These are phyloP conservation scores for Thalpophila matura DNA, from an alignment of 2,888 invertebrate species.

Conservation along the genomic window DNA sequence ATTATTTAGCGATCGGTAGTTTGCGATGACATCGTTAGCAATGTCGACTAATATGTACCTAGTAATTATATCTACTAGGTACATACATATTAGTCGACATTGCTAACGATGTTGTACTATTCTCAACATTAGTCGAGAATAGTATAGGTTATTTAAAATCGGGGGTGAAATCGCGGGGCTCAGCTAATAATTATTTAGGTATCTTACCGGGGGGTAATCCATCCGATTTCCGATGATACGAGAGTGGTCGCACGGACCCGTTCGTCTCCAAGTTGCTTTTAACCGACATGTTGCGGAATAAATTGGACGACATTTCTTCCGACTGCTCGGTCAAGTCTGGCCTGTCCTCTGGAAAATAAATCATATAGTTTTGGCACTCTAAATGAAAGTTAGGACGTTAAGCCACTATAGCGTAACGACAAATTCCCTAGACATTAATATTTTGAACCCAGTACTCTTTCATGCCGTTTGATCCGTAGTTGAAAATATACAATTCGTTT, in stretches of 20 bases:
- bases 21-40: too few species aligned
- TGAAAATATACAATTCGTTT: not conserved
- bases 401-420: conserved; percentile 23
- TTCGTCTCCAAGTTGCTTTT: conserved; percentile 64
- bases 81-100: too few species aligned
- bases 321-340: conserved; percentile 70
- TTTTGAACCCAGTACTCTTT: not conserved
- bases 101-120: too few species aligned
- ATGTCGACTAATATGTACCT: too few species aligned
- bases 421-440: not conserved
- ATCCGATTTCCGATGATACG: conserved; percentile 75
- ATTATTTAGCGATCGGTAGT: too few species aligned
- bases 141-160: too few species aligned
- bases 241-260: conserved; percentile 73
- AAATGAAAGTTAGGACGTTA: conserved; percentile 7
- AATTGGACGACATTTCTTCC: conserved; percentile 60
- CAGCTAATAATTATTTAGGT: too few species aligned
- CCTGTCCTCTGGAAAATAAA: conserved; percentile 79
- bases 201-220: conserved; percentile 38
- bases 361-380: conserved; percentile 44
- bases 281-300: conserved; percentile 75
- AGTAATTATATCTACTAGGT: too few species aligned
- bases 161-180: too few species aligned
- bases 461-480: not conserved
- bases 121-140: too few species aligned